Conservation (phyloP, 2,888 invertebrate genomes). For the Parnassius orleans region DNA sequence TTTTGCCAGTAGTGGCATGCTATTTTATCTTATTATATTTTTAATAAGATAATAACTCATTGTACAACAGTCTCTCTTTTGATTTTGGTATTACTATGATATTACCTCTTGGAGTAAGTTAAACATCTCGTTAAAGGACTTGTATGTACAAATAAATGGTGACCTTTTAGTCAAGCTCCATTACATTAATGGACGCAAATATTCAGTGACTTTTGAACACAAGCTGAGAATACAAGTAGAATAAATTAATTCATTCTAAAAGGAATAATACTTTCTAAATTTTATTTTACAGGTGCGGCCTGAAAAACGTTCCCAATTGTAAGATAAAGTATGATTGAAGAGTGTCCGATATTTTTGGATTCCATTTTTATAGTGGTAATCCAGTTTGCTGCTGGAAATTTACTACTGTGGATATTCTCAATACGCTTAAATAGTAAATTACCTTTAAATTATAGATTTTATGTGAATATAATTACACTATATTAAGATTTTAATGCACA, state of each 20-base stretch:
- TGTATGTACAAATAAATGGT: too few species aligned
- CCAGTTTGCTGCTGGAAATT: constrained; percentile 56
- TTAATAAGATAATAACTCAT: too few species aligned
- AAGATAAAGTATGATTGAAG: constrained; percentile 40
- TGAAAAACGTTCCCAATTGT: constrained; percentile 64
- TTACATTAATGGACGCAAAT: too few species aligned
- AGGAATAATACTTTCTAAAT: constrained; percentile 7
- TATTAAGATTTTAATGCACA: constrained; percentile 29
- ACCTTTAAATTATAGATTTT: constrained; percentile 43
- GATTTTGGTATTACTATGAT: too few species aligned
- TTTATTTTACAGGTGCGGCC: constrained; percentile 57
- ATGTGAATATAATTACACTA: constrained; percentile 31
- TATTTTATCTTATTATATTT: too few species aligned
- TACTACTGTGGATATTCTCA: constrained; percentile 51
- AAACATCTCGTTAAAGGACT: too few species aligned
- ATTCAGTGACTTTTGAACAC: too few species aligned
- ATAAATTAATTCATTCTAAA: too few species aligned
- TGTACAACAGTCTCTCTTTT: too few species aligned
- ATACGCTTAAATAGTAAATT: constrained; percentile 71
- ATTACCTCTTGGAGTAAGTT: too few species aligned
- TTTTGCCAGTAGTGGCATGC: not conserved
- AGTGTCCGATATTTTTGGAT: constrained; percentile 71
- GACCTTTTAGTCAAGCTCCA: too few species aligned
- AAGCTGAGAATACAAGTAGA: too few species aligned
- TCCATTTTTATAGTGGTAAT: constrained; percentile 53